Conservation (phyloP, 2,113 vertebrate species). For the Cyprinodon brontotheroides region DNA sequence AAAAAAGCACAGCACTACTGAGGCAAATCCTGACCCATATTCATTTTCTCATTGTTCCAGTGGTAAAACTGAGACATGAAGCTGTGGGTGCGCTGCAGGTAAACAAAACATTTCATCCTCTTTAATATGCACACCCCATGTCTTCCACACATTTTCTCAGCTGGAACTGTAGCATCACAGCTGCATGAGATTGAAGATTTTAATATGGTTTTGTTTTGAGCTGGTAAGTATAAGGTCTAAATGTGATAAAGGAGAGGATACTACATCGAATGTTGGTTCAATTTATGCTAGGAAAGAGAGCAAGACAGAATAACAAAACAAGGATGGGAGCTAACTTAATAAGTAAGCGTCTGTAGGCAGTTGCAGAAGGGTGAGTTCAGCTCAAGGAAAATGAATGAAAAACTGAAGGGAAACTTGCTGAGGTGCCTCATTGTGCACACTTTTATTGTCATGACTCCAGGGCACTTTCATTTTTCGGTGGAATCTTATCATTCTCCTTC, state of each 20-base stretch:
- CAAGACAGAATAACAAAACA: background rate
- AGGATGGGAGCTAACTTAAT: conserved; percentile 10
- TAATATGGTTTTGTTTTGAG: conserved; percentile 25
- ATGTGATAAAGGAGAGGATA: conserved; percentile 9
- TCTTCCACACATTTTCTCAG: conserved; percentile 7
- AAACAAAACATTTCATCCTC: conserved; percentile 29
- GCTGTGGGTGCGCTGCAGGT: conserved; percentile 45
- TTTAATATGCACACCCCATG: conserved; percentile 13
- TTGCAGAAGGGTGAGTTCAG: background rate
- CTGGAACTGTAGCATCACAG: background rate
- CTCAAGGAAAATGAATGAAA: background rate
- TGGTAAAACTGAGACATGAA: conserved; percentile 13
- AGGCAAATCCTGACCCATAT: conserved; percentile 67
- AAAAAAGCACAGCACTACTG: conserved; percentile 36
- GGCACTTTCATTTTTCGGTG: background rate
- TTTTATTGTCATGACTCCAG: background rate
- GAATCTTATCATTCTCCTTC: background rate
- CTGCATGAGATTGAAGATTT: conserved; percentile 23
- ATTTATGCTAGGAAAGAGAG: conserved; percentile 14
- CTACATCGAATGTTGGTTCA: background rate
- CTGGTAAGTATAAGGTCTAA: conserved; percentile 2
- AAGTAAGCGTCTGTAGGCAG: background rate
- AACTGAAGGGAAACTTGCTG: background rate
- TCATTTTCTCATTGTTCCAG: conserved; percentile 37
- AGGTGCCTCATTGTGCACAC: conserved; percentile 12